phyloP scores from a whole-genome alignment of 1,140 invertebrate genomes.

The Orussus abietinus region DNA sequence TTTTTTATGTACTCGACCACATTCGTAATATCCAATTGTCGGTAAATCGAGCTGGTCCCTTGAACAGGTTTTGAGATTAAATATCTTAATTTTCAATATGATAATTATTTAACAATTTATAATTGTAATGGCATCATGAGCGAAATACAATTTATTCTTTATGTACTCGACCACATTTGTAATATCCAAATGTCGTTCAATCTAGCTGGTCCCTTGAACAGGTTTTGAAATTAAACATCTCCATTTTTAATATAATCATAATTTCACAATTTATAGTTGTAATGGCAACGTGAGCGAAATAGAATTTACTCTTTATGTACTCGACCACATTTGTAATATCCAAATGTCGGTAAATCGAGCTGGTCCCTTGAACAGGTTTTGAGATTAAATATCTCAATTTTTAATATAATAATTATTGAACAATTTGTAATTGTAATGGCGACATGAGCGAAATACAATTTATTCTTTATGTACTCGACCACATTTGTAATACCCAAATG shows the following conservation, averaged over 20 bases:
- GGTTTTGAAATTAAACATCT: too few relatives aligned
- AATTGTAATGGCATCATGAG: too few relatives aligned
- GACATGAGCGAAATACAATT: conserved; percentile 69
- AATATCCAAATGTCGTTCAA: conserved; percentile 12
- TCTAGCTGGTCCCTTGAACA: not conserved
- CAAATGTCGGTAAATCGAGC: conserved; percentile 4
- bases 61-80: not conserved
- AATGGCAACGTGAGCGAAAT: too few relatives aligned
- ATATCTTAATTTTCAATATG: too few relatives aligned
- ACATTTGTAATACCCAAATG: conserved; percentile 18
- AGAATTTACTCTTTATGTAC: conserved; percentile 57
- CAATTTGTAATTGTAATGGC: too few relatives aligned
- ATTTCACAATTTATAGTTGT: too few relatives aligned
- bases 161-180: conserved; percentile 32
- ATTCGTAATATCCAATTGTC: conserved; percentile 14
- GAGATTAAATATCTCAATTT: too few relatives aligned
- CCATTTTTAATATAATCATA: too few relatives aligned
- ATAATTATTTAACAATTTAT: too few relatives aligned
- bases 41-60: conserved; percentile 4
- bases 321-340: conserved; percentile 27
- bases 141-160: conserved; percentile 64
- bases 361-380: not conserved
- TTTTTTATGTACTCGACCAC: conserved; percentile 47
- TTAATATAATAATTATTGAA: too few relatives aligned
- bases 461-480: conserved; percentile 50